Conservation (phyloP, 2,888 invertebrate genomes). For the Macrostomum cliftonense region DNA sequence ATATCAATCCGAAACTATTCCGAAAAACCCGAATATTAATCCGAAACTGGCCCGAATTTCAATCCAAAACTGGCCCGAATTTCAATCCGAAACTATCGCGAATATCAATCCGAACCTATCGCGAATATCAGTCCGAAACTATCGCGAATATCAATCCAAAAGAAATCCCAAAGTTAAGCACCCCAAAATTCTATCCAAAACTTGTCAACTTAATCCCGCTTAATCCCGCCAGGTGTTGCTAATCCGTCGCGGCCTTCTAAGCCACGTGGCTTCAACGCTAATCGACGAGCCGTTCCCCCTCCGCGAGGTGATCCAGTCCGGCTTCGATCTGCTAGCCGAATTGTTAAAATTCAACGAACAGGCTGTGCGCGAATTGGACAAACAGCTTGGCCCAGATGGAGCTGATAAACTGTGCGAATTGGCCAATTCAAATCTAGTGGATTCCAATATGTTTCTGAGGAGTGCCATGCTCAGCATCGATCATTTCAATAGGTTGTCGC, state of each 20-base stretch:
- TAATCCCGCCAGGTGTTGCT: too few species aligned
- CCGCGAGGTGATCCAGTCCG: conserved; percentile 38
- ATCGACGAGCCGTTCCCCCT: conserved; percentile 33
- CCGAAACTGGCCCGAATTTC: too few species aligned
- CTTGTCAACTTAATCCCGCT: too few species aligned
- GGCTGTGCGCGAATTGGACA: conserved; percentile 35
- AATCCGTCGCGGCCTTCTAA: conserved; percentile 10
- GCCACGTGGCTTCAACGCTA: conserved; percentile 36
- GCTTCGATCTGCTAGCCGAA: conserved; percentile 39
- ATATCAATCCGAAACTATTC: too few species aligned
- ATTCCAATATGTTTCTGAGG: conserved; percentile 40
- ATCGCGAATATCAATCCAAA: too few species aligned
- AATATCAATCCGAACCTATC: too few species aligned
- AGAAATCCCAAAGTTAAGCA: too few species aligned
- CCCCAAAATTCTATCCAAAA: too few species aligned
- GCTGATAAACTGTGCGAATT: conserved; percentile 3
- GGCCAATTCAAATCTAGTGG: conserved; percentile 32
- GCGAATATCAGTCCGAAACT: too few species aligned
- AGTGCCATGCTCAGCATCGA: conserved; percentile 36
- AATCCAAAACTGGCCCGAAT: too few species aligned
- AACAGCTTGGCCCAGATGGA: conserved; percentile 20
- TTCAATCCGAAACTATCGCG: too few species aligned
- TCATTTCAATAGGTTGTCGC: conserved; percentile 19
- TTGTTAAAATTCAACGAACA: conserved; percentile 38
- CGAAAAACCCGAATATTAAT: too few species aligned